phyloP scores from a whole-genome alignment of 1,140 invertebrate genomes.

The Lepidurus apus region DNA sequence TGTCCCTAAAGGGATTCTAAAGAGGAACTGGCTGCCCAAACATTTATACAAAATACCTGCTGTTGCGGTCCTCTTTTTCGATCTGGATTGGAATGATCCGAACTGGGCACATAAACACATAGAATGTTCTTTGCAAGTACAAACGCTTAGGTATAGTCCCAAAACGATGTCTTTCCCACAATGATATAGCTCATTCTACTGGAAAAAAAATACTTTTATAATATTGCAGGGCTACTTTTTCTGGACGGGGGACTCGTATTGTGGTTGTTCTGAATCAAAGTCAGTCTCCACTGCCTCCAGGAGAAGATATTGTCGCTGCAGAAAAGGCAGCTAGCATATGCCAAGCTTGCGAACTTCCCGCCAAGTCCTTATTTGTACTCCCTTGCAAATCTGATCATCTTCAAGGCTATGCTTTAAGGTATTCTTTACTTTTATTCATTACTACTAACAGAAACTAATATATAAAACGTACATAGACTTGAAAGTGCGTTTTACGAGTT shows the following conservation, averaged over 20 bases:
- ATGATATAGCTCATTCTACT: constrained; percentile 2
- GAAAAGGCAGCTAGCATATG: constrained; percentile 85
- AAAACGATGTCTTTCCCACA: not conserved
- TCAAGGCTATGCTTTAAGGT: constrained; percentile 66
- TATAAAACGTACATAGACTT: constrained; percentile 52
- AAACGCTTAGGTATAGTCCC: constrained; percentile 65
- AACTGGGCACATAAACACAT: constrained; percentile 90
- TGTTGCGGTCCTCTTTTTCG: constrained; percentile 89
- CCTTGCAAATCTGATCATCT: constrained; percentile 79
- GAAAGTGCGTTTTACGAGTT: constrained; percentile 91
- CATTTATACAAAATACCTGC: constrained; percentile 85
- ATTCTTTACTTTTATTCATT: constrained; percentile 36
- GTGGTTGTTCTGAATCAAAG: constrained; percentile 85
- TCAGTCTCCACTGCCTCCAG: constrained; percentile 61
- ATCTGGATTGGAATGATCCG: constrained; percentile 93
- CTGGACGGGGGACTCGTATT: constrained; percentile 78
- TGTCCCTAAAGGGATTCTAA: constrained; percentile 91
- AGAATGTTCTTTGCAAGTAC: constrained; percentile 84
- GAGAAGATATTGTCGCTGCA: constrained; percentile 77
- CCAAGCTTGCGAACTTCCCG: constrained; percentile 80
- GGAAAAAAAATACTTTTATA: not conserved
- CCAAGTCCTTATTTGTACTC: constrained; percentile 85
- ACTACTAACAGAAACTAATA: constrained; percentile 14
- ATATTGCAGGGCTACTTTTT: constrained; percentile 53
- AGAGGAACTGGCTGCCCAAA: constrained; percentile 92